Conservation (phyloP, 1,140 invertebrate species). For the Pygmarrhopalites habei region DNA sequence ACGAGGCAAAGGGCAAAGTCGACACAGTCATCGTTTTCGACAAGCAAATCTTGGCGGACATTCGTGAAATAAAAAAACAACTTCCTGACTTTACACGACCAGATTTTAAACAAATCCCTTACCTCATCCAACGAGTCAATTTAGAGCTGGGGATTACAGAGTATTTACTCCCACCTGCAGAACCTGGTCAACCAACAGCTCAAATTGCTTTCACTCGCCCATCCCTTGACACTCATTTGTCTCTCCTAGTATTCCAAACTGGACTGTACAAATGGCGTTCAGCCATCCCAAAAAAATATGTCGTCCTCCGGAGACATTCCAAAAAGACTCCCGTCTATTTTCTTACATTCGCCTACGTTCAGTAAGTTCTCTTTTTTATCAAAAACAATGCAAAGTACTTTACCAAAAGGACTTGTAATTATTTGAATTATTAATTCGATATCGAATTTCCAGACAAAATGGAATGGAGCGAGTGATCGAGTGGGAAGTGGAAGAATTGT, state of each 20-base stretch:
- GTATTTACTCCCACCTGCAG: background rate
- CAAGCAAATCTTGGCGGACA: no score
- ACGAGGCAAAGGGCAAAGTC: no score
- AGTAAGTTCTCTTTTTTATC: background rate
- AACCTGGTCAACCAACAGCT: background rate
- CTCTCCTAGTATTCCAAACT: background rate
- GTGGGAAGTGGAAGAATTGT: background rate
- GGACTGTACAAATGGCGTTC: background rate
- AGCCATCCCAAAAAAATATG: background rate
- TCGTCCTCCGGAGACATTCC: background rate
- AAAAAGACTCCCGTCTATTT: slow-evolving; percentile 5
- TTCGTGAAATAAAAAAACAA: no score
- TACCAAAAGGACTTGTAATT: background rate
- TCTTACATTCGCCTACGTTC: background rate
- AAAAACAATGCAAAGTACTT: no score
- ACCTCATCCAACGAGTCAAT: slow-evolving; percentile 5
- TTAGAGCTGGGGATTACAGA: background rate
- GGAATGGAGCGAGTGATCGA: background rate
- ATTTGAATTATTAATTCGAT: background rate
- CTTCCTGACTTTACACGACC: slow-evolving; percentile 2
- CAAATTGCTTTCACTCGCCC: background rate
- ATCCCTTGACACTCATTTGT: background rate
- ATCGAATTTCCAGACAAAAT: background rate
- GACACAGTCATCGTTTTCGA: no score
- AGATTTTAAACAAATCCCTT: slow-evolving; percentile 7